Percentiles rank a stretch among this genome's conserved stretches.
Evolutionary conservation across 2,113 vertebrate genomes (phyloP).

Genomic region (Andinoacara biseriatus): DNA sequence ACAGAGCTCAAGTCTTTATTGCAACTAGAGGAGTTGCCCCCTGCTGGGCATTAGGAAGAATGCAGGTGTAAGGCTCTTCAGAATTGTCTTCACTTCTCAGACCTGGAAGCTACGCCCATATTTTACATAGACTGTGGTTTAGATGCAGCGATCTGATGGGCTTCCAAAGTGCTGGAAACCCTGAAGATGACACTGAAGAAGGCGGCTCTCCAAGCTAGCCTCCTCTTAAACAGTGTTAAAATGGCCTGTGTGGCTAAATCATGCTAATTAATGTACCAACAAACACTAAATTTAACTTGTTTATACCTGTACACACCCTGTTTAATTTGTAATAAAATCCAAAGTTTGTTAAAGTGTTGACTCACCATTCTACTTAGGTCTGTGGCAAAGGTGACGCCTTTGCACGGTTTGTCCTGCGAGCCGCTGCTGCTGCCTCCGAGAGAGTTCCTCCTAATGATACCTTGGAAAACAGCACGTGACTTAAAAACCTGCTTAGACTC

Average conservation of each 20-base stretch:
- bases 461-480: conserved; percentile 60
- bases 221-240: not conserved
- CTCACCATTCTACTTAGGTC: conserved; percentile 89
- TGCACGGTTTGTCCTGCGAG: conserved; percentile 89
- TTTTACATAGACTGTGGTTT: not conserved
- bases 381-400: conserved; percentile 90
- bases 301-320: not conserved
- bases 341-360: not conserved
- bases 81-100: not conserved
- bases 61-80: not conserved
- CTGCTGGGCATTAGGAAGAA: not conserved
- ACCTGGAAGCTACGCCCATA: not conserved
- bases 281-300: not conserved
- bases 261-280: not conserved
- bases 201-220: too few relatives aligned
- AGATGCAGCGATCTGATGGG: not conserved
- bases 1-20: too few relatives aligned
- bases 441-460: conserved; percentile 93
- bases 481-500: not conserved
- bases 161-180: not conserved
- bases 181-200: not conserved
- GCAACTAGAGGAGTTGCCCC: not conserved
- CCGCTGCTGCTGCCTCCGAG: conserved; percentile 88
- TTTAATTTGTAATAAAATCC: not conserved
- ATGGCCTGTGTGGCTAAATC: not conserved